Conservation (phyloP, 1,140 invertebrate genomes). For the Camponotus floridanus region DNA sequence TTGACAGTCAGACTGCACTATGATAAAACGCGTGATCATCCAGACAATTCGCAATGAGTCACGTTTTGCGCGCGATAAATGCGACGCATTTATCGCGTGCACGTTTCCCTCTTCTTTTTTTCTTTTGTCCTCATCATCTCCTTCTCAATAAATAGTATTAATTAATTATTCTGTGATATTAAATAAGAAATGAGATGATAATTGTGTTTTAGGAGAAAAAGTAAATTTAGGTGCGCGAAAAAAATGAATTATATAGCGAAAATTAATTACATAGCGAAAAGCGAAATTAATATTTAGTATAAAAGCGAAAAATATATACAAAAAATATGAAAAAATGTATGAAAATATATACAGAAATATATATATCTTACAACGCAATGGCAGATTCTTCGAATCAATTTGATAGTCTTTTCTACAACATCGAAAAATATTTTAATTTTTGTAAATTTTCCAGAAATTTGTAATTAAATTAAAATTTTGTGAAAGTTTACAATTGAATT, state of each 20-base stretch:
- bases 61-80: slow-evolving; percentile 27
- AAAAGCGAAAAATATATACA: no score
- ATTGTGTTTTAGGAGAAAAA: neutral
- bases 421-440: no score
- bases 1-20: slow-evolving; percentile 8
- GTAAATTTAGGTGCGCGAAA: neutral
- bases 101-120: neutral
- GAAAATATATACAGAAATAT: no score
- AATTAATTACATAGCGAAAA: no score
- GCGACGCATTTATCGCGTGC: neutral
- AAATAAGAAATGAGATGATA: neutral
- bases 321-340: no score
- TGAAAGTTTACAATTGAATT: no score
- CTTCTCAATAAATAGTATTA: neutral
- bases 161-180: neutral
- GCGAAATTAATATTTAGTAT: no score
- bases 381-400: no score
- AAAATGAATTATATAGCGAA: neutral
- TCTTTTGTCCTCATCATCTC: neutral
- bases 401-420: no score
- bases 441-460: no score
- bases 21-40: slow-evolving; percentile 25
- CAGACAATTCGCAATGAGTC: slow-evolving; percentile 21
- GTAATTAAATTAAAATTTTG: no score
- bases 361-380: no score